These are phyloP conservation scores for Belgica antarctica DNA, from an alignment of 2,888 invertebrate species.

Conservation along the genomic window DNA sequence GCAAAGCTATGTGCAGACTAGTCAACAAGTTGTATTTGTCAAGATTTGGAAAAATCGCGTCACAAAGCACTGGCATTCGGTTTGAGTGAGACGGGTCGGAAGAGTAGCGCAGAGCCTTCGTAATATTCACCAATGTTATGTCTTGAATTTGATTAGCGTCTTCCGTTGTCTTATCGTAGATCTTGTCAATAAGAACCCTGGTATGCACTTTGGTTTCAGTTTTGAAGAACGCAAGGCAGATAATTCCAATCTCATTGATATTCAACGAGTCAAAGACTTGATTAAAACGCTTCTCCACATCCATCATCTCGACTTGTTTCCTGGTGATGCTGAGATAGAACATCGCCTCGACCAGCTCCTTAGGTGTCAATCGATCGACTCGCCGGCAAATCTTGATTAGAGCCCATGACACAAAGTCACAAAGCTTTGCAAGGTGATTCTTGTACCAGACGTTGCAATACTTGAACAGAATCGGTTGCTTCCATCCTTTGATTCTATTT, in stretches of 20 bases:
- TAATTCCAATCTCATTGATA: constrained; percentile 67
- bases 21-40: constrained; percentile 61
- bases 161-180: constrained; percentile 54
- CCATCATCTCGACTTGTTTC: constrained; percentile 61
- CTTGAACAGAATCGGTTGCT: constrained; percentile 58
- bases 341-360: constrained; percentile 65
- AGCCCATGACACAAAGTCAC: constrained; percentile 60
- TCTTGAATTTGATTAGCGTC: constrained; percentile 57
- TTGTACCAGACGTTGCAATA: constrained; percentile 66
- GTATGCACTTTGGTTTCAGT: constrained; percentile 64
- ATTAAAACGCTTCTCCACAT: constrained; percentile 62
- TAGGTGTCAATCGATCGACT: constrained; percentile 60
- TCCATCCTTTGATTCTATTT: constrained; percentile 56
- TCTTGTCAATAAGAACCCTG: constrained; percentile 55
- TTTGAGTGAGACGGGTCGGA: constrained; percentile 54
- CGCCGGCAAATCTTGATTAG: constrained; percentile 61
- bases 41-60: constrained; percentile 59
- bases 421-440: constrained; percentile 58
- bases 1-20: constrained; percentile 65
- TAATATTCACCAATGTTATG: constrained; percentile 64
- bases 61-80: constrained; percentile 58
- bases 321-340: constrained; percentile 66
- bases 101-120: constrained; percentile 67
- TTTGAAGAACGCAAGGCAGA: constrained; percentile 77
- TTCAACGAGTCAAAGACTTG: constrained; percentile 59